These are phyloP conservation scores for Drosophila fulvimacula DNA, from an alignment of 2,888 invertebrate species.

Conservation along the genomic window DNA sequence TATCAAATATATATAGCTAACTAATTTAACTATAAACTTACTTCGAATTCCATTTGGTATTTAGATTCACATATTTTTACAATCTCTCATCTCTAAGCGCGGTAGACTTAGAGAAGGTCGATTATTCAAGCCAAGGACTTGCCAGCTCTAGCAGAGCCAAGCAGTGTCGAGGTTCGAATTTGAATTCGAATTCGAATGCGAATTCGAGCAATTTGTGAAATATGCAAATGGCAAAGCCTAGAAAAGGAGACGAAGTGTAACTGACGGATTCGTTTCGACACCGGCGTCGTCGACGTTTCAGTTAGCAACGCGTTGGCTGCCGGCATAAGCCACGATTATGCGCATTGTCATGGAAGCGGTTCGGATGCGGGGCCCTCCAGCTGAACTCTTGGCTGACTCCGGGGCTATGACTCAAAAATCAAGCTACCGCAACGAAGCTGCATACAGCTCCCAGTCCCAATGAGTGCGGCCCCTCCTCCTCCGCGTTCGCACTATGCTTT, in stretches of 20 bases:
- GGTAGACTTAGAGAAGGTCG: not conserved
- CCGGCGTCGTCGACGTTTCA: slow-evolving; percentile 33
- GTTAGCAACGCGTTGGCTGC: slow-evolving; percentile 30
- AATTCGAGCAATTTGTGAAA: slow-evolving; percentile 32
- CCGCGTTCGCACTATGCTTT: slow-evolving; percentile 35
- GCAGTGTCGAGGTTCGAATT: not conserved
- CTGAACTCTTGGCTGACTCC: slow-evolving; percentile 55
- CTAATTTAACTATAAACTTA: no score
- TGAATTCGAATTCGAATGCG: slow-evolving; percentile 6
- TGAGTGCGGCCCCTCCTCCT: not conserved
- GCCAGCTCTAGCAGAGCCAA: slow-evolving; percentile 34
- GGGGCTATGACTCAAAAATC: slow-evolving; percentile 72
- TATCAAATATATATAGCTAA: no score
- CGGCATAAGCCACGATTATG: slow-evolving; percentile 44
- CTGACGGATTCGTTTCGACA: slow-evolving; percentile 63
- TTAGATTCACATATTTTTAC: not conserved
- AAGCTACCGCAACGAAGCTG: slow-evolving; percentile 75
- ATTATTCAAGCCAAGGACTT: slow-evolving; percentile 46
- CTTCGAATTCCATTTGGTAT: not conserved
- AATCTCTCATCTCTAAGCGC: not conserved
- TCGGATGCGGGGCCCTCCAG: slow-evolving; percentile 70
- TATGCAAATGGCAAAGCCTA: slow-evolving; percentile 55
- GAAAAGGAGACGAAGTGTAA: slow-evolving; percentile 71
- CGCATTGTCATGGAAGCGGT: slow-evolving; percentile 67
- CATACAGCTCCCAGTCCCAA: slow-evolving; percentile 28